Conservation (phyloP, 2,797 vertebrate genomes). For the Rhincodon typus region DNA sequence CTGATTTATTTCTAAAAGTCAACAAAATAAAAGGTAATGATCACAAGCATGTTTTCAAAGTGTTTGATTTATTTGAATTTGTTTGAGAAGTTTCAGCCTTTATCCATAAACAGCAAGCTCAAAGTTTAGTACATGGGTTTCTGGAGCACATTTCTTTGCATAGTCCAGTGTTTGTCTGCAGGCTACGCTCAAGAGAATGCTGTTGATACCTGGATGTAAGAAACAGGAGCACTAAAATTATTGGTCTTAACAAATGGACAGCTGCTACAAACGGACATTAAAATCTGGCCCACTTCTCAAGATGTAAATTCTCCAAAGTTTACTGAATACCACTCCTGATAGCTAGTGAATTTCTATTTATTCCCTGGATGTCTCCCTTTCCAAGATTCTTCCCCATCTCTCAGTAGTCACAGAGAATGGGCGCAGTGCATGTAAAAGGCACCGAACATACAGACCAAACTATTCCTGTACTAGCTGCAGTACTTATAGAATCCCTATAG, state of each 20-base stretch:
- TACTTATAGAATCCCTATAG: no score
- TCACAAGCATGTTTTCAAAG: background rate
- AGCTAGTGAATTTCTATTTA: no score
- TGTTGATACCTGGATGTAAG: background rate
- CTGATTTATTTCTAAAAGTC: conserved; percentile 65
- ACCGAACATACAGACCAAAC: no score
- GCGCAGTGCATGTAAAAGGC: no score
- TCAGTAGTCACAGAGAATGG: no score
- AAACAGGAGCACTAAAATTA: background rate
- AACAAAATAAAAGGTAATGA: conserved; percentile 29
- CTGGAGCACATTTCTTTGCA: background rate
- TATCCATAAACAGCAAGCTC: background rate
- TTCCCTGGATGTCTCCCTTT: no score
- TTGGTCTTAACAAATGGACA: background rate
- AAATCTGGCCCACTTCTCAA: no score
- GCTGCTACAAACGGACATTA: background rate
- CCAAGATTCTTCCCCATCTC: no score
- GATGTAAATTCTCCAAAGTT: no score
- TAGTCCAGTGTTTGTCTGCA: background rate
- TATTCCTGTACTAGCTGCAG: no score
- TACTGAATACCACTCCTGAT: no score
- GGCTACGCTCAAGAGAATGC: background rate
- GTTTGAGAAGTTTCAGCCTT: background rate
- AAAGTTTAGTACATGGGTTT: background rate
- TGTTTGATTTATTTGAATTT: background rate